Percentiles rank a stretch among this genome's conserved stretches.
Evolutionary conservation across 2,888 invertebrate genomes (phyloP).

Genomic region (Hydraecia micacea): DNA sequence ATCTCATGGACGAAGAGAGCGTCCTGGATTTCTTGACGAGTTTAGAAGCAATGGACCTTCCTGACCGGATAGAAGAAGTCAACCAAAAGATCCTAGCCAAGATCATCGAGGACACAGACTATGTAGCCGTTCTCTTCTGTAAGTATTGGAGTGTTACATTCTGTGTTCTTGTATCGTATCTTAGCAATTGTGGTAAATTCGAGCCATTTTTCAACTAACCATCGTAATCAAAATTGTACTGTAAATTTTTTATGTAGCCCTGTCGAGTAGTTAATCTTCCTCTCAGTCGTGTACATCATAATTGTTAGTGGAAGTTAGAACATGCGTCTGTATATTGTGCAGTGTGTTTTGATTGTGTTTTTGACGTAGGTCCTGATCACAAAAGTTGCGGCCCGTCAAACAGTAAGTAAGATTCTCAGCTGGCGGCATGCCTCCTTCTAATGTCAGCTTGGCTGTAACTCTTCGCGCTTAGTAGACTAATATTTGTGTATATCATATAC

Average conservation of each 20-base stretch:
- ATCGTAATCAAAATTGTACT: conserved; percentile 68
- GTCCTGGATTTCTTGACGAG: conserved; percentile 98
- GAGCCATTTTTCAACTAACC: conserved; percentile 86
- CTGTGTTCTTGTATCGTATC: conserved; percentile 78
- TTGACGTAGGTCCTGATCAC: conserved; percentile 90
- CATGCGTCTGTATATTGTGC: conserved; percentile 83
- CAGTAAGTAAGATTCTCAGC: conserved; percentile 89
- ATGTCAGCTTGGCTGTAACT: conserved; percentile 85
- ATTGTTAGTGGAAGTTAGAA: conserved; percentile 75
- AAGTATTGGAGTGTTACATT: conserved; percentile 89
- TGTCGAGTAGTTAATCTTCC: conserved; percentile 76
- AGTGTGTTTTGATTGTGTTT: conserved; percentile 89
- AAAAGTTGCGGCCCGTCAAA: conserved; percentile 89
- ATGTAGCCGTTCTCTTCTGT: conserved; percentile 98
- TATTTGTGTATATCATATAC: conserved; percentile 75
- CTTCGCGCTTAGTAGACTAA: conserved; percentile 85
- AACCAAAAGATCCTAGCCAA: conserved; percentile 97
- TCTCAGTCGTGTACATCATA: conserved; percentile 76
- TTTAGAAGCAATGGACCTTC: conserved; percentile 98
- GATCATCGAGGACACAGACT: conserved; percentile 97
- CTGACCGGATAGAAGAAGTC: conserved; percentile 98
- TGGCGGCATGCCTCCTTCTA: conserved; percentile 84
- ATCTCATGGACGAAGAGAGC: conserved; percentile 98
- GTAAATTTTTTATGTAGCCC: conserved; percentile 81
- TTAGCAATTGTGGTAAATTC: conserved; percentile 85